phyloP scores from a whole-genome alignment of 2,888 invertebrate species.

The Cryptosula pallasiana region DNA sequence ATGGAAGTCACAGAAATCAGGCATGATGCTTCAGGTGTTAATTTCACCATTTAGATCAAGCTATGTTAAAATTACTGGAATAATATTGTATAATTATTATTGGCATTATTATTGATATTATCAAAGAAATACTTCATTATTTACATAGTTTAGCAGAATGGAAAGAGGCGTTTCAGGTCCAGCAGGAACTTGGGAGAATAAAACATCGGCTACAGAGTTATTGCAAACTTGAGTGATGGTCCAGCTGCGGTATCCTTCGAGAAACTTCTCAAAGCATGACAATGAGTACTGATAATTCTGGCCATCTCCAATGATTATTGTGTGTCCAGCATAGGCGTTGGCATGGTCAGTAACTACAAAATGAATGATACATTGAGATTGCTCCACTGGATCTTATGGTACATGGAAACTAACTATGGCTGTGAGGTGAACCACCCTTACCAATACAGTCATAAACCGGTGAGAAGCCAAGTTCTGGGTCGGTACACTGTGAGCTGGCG shows the following conservation, averaged over 20 bases:
- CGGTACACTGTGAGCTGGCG: not conserved
- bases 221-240: not conserved
- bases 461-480: not conserved
- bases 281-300: not conserved
- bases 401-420: too few species aligned
- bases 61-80: too few species aligned
- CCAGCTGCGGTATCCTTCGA: not conserved
- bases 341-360: not conserved
- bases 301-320: not conserved
- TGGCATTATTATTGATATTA: too few species aligned
- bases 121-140: too few species aligned
- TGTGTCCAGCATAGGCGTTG: not conserved
- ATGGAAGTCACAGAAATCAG: too few species aligned
- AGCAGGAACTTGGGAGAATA: not conserved
- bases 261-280: conserved; percentile 2
- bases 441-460: not conserved
- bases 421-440: too few species aligned
- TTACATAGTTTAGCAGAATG: not conserved
- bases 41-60: too few species aligned
- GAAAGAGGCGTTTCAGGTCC: not conserved
- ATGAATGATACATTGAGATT: too few species aligned
- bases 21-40: too few species aligned
- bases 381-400: too few species aligned
- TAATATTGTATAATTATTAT: too few species aligned
- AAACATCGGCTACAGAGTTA: not conserved